These are phyloP conservation scores for Dendrocopos noguchii DNA, from an alignment of 2,113 vertebrate species.

Conservation along the genomic window DNA sequence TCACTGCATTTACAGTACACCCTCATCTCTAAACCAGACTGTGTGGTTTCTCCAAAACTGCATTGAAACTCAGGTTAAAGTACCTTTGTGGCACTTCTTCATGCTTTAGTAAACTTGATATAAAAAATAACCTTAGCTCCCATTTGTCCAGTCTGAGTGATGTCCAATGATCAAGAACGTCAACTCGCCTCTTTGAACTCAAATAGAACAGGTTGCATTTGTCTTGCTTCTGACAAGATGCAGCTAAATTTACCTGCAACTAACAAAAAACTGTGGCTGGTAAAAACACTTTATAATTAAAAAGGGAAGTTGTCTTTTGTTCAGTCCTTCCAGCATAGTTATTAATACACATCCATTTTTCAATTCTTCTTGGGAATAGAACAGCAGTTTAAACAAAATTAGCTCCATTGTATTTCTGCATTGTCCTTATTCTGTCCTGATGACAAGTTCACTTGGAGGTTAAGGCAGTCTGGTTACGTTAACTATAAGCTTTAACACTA, in stretches of 20 bases:
- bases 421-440: constrained; percentile 5
- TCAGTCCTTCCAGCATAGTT: neutral
- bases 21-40: neutral
- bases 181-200: neutral
- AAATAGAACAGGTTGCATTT: neutral
- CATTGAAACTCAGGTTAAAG: neutral
- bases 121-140: neutral
- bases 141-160: neutral
- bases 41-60: neutral
- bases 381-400: neutral
- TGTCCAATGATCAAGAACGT: neutral
- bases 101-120: neutral
- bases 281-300: neutral
- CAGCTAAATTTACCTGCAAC: neutral
- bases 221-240: neutral
- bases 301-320: neutral
- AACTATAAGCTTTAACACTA: neutral
- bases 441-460: constrained; percentile 19
- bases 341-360: neutral
- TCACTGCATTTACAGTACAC: neutral
- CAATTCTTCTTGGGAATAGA: neutral
- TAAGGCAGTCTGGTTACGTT: neutral
- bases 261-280: neutral
- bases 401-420: neutral
- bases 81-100: neutral